These are phyloP conservation scores for Pseudanteris insignis DNA, from an alignment of 2,888 invertebrate genomes.

Conservation along the genomic window DNA sequence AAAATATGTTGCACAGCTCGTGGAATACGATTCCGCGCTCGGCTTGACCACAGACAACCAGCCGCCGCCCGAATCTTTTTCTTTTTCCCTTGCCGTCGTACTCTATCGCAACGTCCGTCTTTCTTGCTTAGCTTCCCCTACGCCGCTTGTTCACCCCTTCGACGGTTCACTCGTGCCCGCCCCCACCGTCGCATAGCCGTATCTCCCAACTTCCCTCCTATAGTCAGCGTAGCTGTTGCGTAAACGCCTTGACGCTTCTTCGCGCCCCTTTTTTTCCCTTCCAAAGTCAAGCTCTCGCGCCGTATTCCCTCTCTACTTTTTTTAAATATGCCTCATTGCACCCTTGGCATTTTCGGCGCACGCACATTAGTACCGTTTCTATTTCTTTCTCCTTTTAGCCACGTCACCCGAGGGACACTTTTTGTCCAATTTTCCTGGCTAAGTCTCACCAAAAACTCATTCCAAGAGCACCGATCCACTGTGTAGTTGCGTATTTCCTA, in stretches of 20 bases:
- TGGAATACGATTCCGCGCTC: constrained; percentile 57
- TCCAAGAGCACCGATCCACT: background rate
- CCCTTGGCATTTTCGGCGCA: constrained; percentile 43
- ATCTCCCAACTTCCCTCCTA: constrained; percentile 6
- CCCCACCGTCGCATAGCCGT: constrained; percentile 28
- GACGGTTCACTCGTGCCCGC: constrained; percentile 23
- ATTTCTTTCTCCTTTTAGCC: constrained; percentile 19
- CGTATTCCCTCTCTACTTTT: constrained; percentile 40
- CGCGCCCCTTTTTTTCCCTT: constrained; percentile 10
- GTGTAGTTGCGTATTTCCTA: too few relatives aligned
- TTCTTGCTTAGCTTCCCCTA: constrained; percentile 33
- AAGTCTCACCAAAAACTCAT: background rate
- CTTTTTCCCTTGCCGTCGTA: constrained; percentile 48
- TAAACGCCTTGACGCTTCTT: constrained; percentile 49
- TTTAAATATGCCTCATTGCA: constrained; percentile 43
- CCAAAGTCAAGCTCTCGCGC: constrained; percentile 2
- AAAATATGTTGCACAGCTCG: constrained; percentile 45
- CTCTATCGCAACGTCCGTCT: constrained; percentile 48
- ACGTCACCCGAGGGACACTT: constrained; percentile 11
- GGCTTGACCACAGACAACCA: constrained; percentile 64
- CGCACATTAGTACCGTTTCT: constrained; percentile 31
- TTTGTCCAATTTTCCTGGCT: background rate
- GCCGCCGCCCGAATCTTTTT: constrained; percentile 61
- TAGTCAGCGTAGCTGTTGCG: constrained; percentile 50
- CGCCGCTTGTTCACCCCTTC: constrained; percentile 27